A percentile compares a stretch with the other conserved stretches of the same genome.
Conservation (phyloP, 2,888 invertebrate genomes). For the Caenorhabditis afra region DNA sequence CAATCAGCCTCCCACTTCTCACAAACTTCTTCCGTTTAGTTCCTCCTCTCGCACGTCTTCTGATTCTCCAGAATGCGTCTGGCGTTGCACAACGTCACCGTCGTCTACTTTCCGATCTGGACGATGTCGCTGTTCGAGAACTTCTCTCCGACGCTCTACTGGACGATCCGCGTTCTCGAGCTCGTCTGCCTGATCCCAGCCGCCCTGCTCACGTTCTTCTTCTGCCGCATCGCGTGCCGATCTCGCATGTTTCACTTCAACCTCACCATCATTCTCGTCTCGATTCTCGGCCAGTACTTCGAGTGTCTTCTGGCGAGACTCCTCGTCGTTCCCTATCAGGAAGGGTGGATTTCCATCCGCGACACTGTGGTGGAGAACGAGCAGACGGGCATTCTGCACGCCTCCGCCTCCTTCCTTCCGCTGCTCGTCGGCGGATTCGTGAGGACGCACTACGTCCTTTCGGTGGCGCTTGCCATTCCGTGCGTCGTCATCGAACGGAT, state of each 20-base stretch:
- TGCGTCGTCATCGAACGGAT: slow-evolving; percentile 32
- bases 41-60: not conserved
- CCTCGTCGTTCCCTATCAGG: slow-evolving; percentile 36
- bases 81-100: slow-evolving; percentile 32
- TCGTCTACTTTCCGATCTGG: slow-evolving; percentile 39
- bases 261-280: slow-evolving; percentile 19
- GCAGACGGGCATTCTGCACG: slow-evolving; percentile 16
- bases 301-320: slow-evolving; percentile 29
- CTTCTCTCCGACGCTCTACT: slow-evolving; percentile 23
- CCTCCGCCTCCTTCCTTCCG: slow-evolving; percentile 16
- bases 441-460: slow-evolving; percentile 23
- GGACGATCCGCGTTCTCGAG: slow-evolving; percentile 17
- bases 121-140: slow-evolving; percentile 26
- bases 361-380: slow-evolving; percentile 22
- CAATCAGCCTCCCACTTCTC: not conserved
- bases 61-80: slow-evolving; percentile 31
- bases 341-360: slow-evolving; percentile 32
- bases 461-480: slow-evolving; percentile 8
- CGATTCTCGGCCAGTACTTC: slow-evolving; percentile 30
- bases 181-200: slow-evolving; percentile 1
- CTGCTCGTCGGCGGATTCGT: slow-evolving; percentile 28
- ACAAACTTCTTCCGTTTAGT: not conserved
- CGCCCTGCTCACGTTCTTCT: slow-evolving; percentile 8
- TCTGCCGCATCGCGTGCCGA: slow-evolving; percentile 15
- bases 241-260: slow-evolving; percentile 37